Conservation (phyloP, 2,888 invertebrate species). For the Ophion ellenae region DNA sequence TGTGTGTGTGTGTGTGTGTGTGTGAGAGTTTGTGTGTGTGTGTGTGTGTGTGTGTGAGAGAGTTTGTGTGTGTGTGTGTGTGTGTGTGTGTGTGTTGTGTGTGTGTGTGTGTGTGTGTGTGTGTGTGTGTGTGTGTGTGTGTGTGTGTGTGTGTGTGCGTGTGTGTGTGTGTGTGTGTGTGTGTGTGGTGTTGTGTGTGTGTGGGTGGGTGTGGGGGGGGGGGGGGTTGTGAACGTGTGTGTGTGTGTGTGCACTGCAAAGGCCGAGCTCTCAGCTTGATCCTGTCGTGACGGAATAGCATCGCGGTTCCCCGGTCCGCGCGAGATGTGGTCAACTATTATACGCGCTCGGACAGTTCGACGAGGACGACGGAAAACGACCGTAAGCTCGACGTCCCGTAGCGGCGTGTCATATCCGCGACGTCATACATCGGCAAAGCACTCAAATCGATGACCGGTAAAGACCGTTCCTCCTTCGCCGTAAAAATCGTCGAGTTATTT, state of each 20-base stretch:
- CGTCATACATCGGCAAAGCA: constrained; percentile 3
- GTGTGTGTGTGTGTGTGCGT: constrained; percentile 17
- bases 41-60: background rate
- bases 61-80: too few species aligned
- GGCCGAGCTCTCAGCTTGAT: constrained; percentile 37
- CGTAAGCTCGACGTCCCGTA: constrained; percentile 40
- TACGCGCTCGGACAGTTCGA: constrained; percentile 32
- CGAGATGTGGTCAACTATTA: constrained; percentile 32
- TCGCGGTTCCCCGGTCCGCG: constrained; percentile 1
- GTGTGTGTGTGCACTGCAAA: background rate
- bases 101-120: background rate
- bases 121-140: constrained; percentile 19
- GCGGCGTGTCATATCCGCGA: constrained; percentile 38
- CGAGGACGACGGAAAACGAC: constrained; percentile 29
- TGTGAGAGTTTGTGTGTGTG: background rate
- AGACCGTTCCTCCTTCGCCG: constrained; percentile 5
- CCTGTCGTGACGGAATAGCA: constrained; percentile 41
- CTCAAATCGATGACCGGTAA: constrained; percentile 58
- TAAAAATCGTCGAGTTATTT: constrained; percentile 54
- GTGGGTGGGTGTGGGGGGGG: background rate
- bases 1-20: background rate
- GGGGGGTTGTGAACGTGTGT: background rate
- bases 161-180: background rate
- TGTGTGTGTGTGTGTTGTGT: too few species aligned
- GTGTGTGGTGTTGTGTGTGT: background rate